Base-by-base conservation (phyloP, 1,140 invertebrate genomes). In the Tigriopus japonicus region DNA sequence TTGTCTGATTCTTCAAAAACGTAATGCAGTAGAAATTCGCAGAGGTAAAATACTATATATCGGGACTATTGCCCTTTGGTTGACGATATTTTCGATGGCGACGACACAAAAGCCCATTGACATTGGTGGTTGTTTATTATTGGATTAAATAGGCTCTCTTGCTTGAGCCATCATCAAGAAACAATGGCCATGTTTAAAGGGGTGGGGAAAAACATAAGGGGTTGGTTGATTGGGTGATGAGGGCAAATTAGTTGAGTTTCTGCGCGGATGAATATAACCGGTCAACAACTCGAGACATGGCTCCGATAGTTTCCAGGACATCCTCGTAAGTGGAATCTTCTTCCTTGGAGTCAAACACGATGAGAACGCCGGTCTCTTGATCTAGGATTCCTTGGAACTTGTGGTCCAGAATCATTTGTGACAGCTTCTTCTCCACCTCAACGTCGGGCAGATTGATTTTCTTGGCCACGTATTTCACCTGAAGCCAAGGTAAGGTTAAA, bases 321-420 rank as follows among this genome's bases (percentile, higher is more conserved):
- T 88, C 87, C 77, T 94, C 90, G 68, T 97, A 99, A 6, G 94
- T 97, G 71, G 94, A 93, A 69, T 98, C 94, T 45, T 86, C 79
- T n/a, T 83, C 80, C 53, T 84, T 85, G 68, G 91, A 88, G 72
- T 98, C 94, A 74, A 96, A 98, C 10, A 99, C 88, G 65, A 98
- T 91, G 28, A 99, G 75, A 13, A 98, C 90, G 63, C 86, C 94
- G 73, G 91, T 88, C 55, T 92, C 94, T 76, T 99, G 96, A 77
- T 98, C 94, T 52, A 98, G 76, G 66, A 97, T 96, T 17, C 94
- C 92, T 75, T 84, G 80, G 64, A 99, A 82, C 72, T 98, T 98
- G 65, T 94, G 92, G 72, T 99, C 96, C 68, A 99, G 75, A 70
- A 99, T 98, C 96, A 99, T 99, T 73, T 99, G 95, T 23, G 94